A percentile compares a stretch with the other conserved stretches of the same genome.
phyloP scores from a whole-genome alignment of 2,797 vertebrate genomes.

The Myotis pilosus region DNA sequence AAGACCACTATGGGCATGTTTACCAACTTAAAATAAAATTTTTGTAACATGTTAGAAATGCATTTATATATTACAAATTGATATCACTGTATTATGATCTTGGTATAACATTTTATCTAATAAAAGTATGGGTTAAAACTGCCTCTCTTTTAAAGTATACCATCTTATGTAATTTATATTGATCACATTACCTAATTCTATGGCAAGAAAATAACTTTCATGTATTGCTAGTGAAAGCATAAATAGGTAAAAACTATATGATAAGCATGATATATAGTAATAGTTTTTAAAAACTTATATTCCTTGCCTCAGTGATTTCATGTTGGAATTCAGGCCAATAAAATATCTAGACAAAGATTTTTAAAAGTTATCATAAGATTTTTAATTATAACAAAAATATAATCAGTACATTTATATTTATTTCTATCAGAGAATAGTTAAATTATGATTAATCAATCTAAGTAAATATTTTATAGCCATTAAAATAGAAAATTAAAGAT shows the following conservation, averaged over 20 bases:
- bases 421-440: constrained; percentile 22
- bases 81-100: not conserved
- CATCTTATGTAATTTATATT: not conserved
- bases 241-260: not conserved
- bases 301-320: not conserved
- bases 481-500: constrained; percentile 6
- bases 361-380: not conserved
- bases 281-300: not conserved
- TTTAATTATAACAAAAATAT: constrained; percentile 8
- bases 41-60: not conserved
- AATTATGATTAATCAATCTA: not conserved
- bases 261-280: not conserved
- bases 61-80: not conserved
- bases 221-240: not conserved
- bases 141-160: not conserved
- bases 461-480: not conserved
- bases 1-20: not conserved
- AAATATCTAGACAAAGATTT: not conserved
- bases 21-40: not conserved
- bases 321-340: not conserved
- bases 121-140: not conserved
- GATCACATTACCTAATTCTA: not conserved
- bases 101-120: not conserved
- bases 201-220: not conserved
- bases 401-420: not conserved